Evolutionary conservation across 2,113 vertebrate species (phyloP).

Genomic region (Eulacestoma nigropectus): DNA sequence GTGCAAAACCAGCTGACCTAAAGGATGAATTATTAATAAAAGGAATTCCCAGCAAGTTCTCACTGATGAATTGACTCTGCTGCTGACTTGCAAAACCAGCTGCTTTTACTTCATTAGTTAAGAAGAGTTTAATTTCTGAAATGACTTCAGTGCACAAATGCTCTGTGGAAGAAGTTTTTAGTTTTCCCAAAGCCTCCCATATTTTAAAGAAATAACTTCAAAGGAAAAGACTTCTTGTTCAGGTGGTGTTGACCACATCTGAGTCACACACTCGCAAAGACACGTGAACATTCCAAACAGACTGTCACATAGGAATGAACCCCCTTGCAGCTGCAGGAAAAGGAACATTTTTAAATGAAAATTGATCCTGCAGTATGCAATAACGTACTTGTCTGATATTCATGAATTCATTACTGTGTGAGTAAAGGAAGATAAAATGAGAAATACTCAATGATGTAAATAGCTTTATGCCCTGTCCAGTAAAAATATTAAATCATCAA

Average conservation of each 20-base stretch:
- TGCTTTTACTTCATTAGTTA: background rate
- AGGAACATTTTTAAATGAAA: background rate
- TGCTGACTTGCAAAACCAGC: background rate
- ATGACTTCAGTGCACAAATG: background rate
- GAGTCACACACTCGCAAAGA: background rate
- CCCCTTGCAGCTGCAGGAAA: background rate
- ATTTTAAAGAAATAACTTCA: background rate
- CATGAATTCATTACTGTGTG: background rate
- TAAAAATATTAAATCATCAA: background rate
- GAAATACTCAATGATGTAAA: background rate
- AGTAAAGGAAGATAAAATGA: background rate
- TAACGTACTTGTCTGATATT: background rate
- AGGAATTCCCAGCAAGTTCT: background rate
- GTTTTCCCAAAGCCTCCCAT: background rate
- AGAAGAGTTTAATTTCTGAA: background rate
- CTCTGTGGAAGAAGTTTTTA: background rate
- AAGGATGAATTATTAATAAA: background rate
- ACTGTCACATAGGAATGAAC: background rate
- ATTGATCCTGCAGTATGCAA: background rate
- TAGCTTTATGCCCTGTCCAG: background rate
- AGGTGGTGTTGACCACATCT: background rate
- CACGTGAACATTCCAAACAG: background rate
- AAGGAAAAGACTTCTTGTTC: background rate
- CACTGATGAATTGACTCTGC: background rate
- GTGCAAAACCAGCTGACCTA: background rate